Conservation (phyloP, 2,888 invertebrate genomes). For the Orthonevra nobilis region DNA sequence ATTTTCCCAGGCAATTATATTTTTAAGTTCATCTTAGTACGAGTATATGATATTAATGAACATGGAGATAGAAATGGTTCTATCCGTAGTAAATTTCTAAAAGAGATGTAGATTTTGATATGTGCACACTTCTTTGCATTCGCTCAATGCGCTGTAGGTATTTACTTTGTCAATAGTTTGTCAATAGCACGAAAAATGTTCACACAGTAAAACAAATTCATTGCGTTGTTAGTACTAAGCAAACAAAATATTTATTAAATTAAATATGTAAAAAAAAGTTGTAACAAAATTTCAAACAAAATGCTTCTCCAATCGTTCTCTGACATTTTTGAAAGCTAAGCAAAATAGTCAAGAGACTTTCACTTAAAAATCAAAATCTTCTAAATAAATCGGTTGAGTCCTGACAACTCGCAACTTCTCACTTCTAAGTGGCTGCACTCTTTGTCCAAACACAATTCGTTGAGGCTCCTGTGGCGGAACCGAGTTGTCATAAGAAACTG, state of each 20-base stretch:
- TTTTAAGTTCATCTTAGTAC: no score
- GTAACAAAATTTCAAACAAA: not conserved
- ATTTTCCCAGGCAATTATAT: no score
- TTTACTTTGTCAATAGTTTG: no score
- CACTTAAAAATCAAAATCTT: no score
- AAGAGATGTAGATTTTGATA: no score
- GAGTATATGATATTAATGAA: no score
- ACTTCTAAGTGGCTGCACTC: not conserved
- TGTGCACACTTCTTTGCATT: no score
- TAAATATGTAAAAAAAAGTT: slow-evolving; percentile 2
- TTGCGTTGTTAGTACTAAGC: slow-evolving; percentile 9
- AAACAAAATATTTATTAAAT: slow-evolving; percentile 11
- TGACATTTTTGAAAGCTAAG: slow-evolving; percentile 21
- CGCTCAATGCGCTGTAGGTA: no score
- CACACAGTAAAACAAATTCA: not conserved
- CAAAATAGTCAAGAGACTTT: slow-evolving; percentile 59
- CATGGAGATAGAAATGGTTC: no score
- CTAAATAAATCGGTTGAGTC: slow-evolving; percentile 39
- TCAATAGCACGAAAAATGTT: no score
- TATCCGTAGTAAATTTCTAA: no score
- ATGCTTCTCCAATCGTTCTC: not conserved
- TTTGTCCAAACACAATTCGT: slow-evolving; percentile 35
- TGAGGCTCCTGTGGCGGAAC: slow-evolving; percentile 22
- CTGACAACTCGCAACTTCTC: slow-evolving; percentile 25
- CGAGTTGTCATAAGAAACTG: slow-evolving; percentile 44